These are phyloP conservation scores for Bos javanicus DNA, from an alignment of 2,113 vertebrate species.

Conservation along the genomic window DNA sequence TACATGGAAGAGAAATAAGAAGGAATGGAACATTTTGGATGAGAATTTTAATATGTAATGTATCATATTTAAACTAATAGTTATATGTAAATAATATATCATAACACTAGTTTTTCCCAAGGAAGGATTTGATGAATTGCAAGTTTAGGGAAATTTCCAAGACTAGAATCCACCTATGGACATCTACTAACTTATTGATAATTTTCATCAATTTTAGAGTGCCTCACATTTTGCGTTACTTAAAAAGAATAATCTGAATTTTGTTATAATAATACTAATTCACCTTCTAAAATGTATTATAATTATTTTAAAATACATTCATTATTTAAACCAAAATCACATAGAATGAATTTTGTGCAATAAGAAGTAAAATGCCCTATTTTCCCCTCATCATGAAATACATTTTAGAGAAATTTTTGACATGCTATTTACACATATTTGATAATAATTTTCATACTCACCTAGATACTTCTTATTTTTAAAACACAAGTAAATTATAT, in stretches of 20 bases:
- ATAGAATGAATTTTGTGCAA: background rate
- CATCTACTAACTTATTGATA: background rate
- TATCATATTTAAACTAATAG: background rate
- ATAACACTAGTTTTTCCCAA: background rate
- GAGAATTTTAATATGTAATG: background rate
- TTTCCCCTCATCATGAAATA: background rate
- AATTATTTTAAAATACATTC: background rate
- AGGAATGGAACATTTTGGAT: background rate
- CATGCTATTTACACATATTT: background rate
- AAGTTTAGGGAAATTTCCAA: background rate
- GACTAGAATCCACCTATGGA: background rate
- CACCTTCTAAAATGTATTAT: background rate
- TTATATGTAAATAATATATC: background rate
- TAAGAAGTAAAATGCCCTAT: background rate
- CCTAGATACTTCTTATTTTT: background rate
- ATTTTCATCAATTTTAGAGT: background rate
- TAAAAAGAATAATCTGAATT: background rate
- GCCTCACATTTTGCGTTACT: background rate
- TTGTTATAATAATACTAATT: background rate
- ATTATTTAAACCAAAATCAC: background rate
- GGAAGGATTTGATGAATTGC: background rate
- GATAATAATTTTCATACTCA: background rate
- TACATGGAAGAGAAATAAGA: background rate
- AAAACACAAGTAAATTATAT: background rate
- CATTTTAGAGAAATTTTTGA: background rate